A percentile compares a stretch with the other conserved stretches of the same genome.
Conservation (phyloP, 1,140 invertebrate genomes). For the Ostrea denselamellosa region DNA sequence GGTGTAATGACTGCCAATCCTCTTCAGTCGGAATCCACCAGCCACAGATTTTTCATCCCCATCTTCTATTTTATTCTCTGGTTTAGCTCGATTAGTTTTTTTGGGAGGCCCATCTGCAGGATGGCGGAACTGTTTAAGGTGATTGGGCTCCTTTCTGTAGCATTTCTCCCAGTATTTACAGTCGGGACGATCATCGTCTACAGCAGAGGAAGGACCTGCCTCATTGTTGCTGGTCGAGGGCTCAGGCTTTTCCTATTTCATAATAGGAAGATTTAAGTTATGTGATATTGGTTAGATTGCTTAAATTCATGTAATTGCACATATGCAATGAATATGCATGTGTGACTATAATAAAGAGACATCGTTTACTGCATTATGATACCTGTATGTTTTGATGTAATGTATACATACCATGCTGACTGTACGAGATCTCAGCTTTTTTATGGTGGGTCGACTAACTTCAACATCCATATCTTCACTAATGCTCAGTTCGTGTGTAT, state of each 20-base stretch:
- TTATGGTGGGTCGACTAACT: slow-evolving; percentile 29
- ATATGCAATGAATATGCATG: no score
- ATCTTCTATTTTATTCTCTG: slow-evolving; percentile 64
- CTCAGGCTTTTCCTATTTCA: slow-evolving; percentile 18
- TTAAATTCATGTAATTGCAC: no score
- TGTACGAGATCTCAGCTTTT: slow-evolving; percentile 48
- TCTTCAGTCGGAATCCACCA: slow-evolving; percentile 65
- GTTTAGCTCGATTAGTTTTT: slow-evolving; percentile 56
- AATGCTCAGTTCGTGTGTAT: slow-evolving; percentile 60
- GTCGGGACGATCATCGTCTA: slow-evolving; percentile 46
- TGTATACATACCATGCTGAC: slow-evolving; percentile 37
- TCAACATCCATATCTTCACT: slow-evolving; percentile 52
- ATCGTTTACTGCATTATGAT: no score
- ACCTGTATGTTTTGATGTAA: no score
- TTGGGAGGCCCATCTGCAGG: slow-evolving; percentile 61
- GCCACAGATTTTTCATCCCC: slow-evolving; percentile 64
- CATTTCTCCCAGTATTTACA: slow-evolving; percentile 73
- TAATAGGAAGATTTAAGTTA: background rate
- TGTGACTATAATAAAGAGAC: no score
- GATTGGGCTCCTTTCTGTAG: slow-evolving; percentile 70
- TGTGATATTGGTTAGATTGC: no score
- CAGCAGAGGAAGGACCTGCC: background rate
- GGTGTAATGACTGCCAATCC: slow-evolving; percentile 67
- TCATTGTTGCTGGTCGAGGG: slow-evolving; percentile 32
- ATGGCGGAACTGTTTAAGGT: slow-evolving; percentile 66